phyloP scores from a whole-genome alignment of 1,140 invertebrate species.

The Dinothrombium tinctorium region DNA sequence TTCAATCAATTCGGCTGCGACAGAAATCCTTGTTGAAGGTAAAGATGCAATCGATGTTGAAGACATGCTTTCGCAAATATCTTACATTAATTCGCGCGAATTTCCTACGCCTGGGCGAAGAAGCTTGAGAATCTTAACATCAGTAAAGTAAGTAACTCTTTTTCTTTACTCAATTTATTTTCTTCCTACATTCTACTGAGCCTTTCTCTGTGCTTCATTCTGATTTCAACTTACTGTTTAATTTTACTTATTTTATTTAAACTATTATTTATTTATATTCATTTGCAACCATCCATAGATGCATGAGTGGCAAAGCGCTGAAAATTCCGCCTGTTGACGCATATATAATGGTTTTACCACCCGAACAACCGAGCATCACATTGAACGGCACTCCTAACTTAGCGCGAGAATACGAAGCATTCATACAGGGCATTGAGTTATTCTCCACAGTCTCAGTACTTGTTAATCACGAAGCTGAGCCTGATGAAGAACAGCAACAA shows the following conservation, averaged over 20 bases:
- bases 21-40: constrained; percentile 69
- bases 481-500: constrained; percentile 11
- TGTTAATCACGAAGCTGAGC: constrained; percentile 16
- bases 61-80: constrained; percentile 55
- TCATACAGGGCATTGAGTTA: constrained; percentile 52
- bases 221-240: too few relatives aligned
- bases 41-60: constrained; percentile 71
- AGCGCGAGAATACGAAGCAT: constrained; percentile 57
- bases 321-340: constrained; percentile 48
- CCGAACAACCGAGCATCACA: constrained; percentile 54
- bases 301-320: constrained; percentile 39
- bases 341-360: constrained; percentile 61
- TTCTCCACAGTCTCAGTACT: constrained; percentile 52
- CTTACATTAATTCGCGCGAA: constrained; percentile 64
- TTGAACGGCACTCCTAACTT: constrained; percentile 57
- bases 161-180: constrained; percentile 30
- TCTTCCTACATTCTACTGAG: not conserved
- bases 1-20: constrained; percentile 36
- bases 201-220: not conserved
- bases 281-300: constrained; percentile 23
- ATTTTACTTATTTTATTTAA: too few relatives aligned
- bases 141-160: constrained; percentile 17
- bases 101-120: constrained; percentile 75
- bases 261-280: constrained; percentile 5
- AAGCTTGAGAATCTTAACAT: constrained; percentile 43